Percentiles rank a stretch among this genome's conserved stretches.
Evolutionary conservation across 2,113 vertebrate genomes (phyloP).

Genomic region (Dromaius novaehollandiae): DNA sequence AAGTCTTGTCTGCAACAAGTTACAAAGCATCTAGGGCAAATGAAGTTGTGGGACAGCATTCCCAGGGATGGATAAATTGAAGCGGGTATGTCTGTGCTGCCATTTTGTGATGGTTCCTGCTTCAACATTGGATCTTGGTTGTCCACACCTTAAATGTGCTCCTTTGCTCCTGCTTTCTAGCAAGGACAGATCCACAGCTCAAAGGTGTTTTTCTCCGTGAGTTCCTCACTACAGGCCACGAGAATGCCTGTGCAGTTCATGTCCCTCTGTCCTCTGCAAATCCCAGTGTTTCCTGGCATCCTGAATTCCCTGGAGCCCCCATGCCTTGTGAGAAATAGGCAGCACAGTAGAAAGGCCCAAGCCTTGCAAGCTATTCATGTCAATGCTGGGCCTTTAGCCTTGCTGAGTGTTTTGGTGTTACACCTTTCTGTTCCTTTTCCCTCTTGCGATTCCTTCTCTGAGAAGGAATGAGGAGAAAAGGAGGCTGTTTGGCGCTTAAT

Average conservation of each 20-base stretch:
- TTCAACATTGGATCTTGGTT: not conserved
- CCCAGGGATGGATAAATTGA: not conserved
- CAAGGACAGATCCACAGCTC: not conserved
- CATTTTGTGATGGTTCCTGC: not conserved
- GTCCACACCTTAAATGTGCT: not conserved
- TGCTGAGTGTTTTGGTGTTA: not conserved
- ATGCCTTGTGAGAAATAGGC: not conserved
- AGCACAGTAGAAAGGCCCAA: not conserved
- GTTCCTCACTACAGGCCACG: not conserved
- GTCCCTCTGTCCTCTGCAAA: not conserved
- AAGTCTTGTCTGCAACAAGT: not conserved
- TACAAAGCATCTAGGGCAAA: not conserved
- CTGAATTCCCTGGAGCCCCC: not conserved
- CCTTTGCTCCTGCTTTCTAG: not conserved
- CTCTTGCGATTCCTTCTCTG: not conserved
- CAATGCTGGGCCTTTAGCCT: not conserved
- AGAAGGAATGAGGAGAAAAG: not conserved
- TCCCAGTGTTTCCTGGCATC: not conserved
- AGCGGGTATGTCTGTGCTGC: not conserved
- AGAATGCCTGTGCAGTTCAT: not conserved
- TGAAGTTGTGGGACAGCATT: not conserved
- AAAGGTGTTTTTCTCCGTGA: not conserved
- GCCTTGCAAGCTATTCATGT: not conserved
- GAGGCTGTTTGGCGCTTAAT: not conserved
- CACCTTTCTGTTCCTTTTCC: not conserved